These are phyloP conservation scores for Urocynchramus pylzowi DNA, from an alignment of 2,113 vertebrate genomes.

Conservation along the genomic window DNA sequence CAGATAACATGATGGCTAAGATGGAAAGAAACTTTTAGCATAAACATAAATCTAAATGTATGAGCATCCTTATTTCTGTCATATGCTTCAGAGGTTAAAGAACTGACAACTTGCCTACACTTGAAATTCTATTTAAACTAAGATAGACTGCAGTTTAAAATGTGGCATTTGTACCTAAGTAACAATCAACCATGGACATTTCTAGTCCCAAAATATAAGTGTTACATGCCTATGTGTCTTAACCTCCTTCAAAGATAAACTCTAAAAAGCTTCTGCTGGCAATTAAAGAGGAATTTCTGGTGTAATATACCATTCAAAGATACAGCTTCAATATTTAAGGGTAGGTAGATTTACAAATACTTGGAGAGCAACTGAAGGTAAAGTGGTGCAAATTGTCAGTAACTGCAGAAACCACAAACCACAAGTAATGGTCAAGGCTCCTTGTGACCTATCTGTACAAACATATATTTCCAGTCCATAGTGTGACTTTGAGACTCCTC, in stretches of 20 bases:
- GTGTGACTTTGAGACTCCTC: neutral
- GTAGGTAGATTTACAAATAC: neutral
- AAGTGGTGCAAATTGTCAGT: neutral
- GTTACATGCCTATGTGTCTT: neutral
- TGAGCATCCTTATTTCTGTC: neutral
- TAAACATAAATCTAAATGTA: neutral
- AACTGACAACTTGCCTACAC: slow-evolving; percentile 16
- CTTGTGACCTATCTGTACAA: neutral
- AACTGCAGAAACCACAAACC: neutral
- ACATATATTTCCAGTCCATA: neutral
- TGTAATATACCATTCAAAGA: neutral
- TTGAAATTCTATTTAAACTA: slow-evolving; percentile 27
- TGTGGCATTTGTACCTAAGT: neutral
- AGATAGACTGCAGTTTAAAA: neutral
- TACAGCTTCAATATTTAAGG: neutral
- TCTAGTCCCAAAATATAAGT: neutral
- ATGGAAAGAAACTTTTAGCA: neutral
- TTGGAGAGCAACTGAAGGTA: neutral
- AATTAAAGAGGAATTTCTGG: neutral
- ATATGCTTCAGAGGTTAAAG: neutral
- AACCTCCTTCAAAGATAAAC: neutral
- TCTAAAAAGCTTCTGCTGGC: neutral
- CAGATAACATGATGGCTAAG: neutral
- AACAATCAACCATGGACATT: neutral
- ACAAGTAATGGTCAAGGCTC: neutral